A percentile compares a stretch with the other conserved stretches of the same genome.
These are phyloP conservation scores for Cyrtonyx montezumae DNA, from an alignment of 2,113 vertebrate genomes.

Conservation along the genomic window DNA sequence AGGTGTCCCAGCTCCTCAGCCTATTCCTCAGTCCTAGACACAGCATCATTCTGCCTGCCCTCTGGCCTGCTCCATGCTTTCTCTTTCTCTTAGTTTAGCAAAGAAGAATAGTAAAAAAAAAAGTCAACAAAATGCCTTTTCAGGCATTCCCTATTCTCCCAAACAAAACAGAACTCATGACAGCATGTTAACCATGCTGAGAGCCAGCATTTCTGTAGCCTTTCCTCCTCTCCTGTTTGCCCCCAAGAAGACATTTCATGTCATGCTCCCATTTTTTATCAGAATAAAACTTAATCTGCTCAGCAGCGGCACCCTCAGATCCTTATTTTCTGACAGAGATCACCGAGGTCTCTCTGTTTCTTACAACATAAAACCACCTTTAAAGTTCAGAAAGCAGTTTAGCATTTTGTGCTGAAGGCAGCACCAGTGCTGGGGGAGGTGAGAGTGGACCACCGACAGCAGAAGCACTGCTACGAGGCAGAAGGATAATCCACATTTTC, in stretches of 20 bases:
- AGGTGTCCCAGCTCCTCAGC: background rate
- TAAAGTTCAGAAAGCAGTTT: background rate
- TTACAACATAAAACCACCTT: conserved; percentile 22
- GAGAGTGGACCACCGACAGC: background rate
- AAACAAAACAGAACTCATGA: background rate
- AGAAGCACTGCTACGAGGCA: background rate
- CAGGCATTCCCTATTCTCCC: background rate
- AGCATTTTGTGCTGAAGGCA: background rate
- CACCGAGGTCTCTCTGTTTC: background rate
- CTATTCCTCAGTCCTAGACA: background rate
- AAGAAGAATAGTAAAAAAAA: background rate
- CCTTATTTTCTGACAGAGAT: conserved; percentile 21
- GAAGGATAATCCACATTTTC: background rate
- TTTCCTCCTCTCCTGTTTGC: background rate
- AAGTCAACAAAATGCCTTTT: background rate
- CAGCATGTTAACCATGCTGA: background rate
- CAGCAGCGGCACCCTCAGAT: background rate
- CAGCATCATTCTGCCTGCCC: background rate
- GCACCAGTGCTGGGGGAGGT: background rate
- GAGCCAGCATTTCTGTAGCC: too few relatives aligned
- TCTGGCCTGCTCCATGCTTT: background rate
- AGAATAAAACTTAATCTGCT: background rate
- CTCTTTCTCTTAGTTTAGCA: background rate
- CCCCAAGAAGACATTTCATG: background rate
- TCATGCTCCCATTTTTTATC: background rate